Percentiles rank a stretch among this genome's conserved stretches.
These are phyloP conservation scores for Cephus spinipes DNA, from an alignment of 2,888 invertebrate genomes.

Conservation along the genomic window DNA sequence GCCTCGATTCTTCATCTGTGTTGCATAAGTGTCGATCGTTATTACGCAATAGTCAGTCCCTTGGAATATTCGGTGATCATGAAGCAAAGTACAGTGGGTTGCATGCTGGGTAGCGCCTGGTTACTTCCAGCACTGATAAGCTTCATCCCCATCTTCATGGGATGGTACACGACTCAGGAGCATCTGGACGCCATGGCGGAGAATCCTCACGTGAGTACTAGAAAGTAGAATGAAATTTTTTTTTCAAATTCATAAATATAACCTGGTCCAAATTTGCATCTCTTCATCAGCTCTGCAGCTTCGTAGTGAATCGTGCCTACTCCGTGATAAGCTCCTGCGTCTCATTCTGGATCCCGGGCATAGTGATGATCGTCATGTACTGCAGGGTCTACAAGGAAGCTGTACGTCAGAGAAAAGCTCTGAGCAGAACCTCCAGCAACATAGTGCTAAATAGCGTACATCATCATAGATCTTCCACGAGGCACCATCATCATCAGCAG, in stretches of 20 bases:
- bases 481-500: conserved; percentile 73
- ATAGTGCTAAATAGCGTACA: conserved; percentile 87
- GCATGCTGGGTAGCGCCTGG: conserved; percentile 71
- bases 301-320: conserved; percentile 88
- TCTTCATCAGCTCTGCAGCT: conserved; percentile 72
- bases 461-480: conserved; percentile 81
- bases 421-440: conserved; percentile 88
- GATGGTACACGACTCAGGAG: conserved; percentile 77
- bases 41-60: conserved; percentile 92
- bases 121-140: conserved; percentile 72
- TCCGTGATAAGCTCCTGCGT: conserved; percentile 90
- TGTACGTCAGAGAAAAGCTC: conserved; percentile 83
- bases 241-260: not conserved
- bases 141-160: conserved; percentile 74
- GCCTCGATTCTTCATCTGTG: conserved; percentile 94
- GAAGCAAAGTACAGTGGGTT: conserved; percentile 81
- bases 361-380: conserved; percentile 94
- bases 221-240: not conserved
- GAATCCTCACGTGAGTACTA: conserved; percentile 73
- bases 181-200: conserved; percentile 70
- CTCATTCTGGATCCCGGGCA: conserved; percentile 93
- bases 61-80: conserved; percentile 92
- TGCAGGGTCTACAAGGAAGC: conserved; percentile 85
- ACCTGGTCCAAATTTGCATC: not conserved
- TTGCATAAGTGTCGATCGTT: conserved; percentile 93